Evolutionary conservation across 1,140 invertebrate genomes (phyloP).

Genomic region (Medauroidea extradentata): DNA sequence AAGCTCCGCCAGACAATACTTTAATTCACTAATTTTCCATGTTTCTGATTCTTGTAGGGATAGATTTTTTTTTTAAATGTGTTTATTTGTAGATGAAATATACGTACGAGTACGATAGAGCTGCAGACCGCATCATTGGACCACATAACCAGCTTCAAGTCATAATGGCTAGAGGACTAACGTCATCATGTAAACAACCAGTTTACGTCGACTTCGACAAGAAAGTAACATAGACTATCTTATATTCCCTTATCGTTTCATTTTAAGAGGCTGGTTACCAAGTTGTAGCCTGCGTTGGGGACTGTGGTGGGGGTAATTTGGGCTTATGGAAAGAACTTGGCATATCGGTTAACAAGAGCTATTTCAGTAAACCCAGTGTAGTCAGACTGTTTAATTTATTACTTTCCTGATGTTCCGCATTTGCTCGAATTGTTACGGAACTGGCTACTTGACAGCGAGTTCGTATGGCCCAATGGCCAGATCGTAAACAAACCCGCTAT

Average conservation of each 20-base stretch:
- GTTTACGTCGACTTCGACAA: constrained; percentile 37
- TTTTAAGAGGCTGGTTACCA: constrained; percentile 30
- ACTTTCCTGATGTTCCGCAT: constrained; percentile 30
- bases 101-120: constrained; percentile 38
- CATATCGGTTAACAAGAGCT: constrained; percentile 20
- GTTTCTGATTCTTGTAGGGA: too few species aligned
- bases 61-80: too few species aligned
- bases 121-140: constrained; percentile 35
- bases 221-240: constrained; percentile 29
- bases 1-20: neutral
- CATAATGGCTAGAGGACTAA: constrained; percentile 32
- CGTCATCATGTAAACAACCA: constrained; percentile 40
- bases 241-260: too few species aligned
- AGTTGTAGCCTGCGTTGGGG: constrained; percentile 34
- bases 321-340: constrained; percentile 34
- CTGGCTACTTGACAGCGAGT: constrained; percentile 30
- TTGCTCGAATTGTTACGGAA: constrained; percentile 32
- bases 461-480: constrained; percentile 14
- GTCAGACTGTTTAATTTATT: constrained; percentile 21
- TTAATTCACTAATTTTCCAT: too few species aligned
- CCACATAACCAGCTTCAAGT: constrained; percentile 36
- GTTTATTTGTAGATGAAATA: constrained; percentile 16
- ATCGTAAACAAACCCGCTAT: constrained; percentile 18
- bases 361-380: constrained; percentile 24
- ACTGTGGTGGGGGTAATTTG: constrained; percentile 32